Evolutionary conservation across 1,140 invertebrate species (phyloP).

Genomic region (Dreissena polymorpha): DNA sequence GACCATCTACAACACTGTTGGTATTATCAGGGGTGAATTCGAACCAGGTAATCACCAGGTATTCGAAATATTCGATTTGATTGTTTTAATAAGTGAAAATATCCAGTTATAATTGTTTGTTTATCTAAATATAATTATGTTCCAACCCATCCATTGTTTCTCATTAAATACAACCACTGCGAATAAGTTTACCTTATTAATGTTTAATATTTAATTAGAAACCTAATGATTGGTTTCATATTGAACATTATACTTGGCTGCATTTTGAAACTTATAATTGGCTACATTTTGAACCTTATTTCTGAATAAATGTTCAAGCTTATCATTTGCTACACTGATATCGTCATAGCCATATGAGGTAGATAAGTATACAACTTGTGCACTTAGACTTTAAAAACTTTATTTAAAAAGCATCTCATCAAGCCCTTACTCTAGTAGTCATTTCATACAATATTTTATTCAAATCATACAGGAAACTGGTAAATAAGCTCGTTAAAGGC

Average conservation of each 20-base stretch:
- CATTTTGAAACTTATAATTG: no score
- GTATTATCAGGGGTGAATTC: conserved; percentile 78
- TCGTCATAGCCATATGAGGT: neutral
- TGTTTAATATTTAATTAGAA: no score
- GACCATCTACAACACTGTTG: conserved; percentile 80
- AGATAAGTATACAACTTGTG: neutral
- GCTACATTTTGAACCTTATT: neutral
- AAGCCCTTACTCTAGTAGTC: neutral
- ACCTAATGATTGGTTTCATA: no score
- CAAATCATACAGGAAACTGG: neutral
- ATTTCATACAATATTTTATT: neutral
- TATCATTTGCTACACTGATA: neutral
- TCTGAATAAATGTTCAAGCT: neutral
- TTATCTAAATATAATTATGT: neutral
- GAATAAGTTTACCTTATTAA: no score
- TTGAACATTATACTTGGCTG: no score
- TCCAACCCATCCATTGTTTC: neutral
- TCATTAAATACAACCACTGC: neutral
- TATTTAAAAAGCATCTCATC: neutral
- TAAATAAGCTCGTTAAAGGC: no score
- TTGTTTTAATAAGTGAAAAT: neutral
- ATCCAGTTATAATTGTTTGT: neutral
- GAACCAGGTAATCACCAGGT: conserved; percentile 78
- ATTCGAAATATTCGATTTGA: conserved; percentile 6
- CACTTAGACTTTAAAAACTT: neutral